phyloP scores from a whole-genome alignment of 1,140 invertebrate genomes.

The Drosophila rufa region DNA sequence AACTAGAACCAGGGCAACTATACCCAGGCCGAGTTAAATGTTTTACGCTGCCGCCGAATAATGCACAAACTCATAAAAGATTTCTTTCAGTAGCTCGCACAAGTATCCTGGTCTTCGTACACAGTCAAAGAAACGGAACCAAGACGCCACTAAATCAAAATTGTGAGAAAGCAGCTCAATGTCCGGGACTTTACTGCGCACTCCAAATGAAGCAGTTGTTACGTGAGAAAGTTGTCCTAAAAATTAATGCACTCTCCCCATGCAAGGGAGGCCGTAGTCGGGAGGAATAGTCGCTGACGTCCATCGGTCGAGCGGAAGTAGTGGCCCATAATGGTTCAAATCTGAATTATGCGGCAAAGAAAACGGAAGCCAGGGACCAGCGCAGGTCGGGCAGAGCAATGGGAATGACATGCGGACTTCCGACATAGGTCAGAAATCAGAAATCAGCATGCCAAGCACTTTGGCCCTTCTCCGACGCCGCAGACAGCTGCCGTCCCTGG shows the following conservation, averaged over 20 bases:
- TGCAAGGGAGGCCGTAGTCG: slow-evolving; percentile 31
- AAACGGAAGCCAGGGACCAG: slow-evolving; percentile 16
- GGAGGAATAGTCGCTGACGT: slow-evolving; percentile 16
- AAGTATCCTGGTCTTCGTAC: neutral
- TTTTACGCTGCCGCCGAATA: slow-evolving; percentile 28
- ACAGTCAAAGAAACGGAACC: slow-evolving; percentile 15
- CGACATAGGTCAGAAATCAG: slow-evolving; percentile 78
- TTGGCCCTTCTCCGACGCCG: slow-evolving; percentile 24
- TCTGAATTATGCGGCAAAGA: slow-evolving; percentile 76
- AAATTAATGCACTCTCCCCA: slow-evolving; percentile 72
- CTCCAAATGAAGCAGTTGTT: slow-evolving; percentile 41
- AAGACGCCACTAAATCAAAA: slow-evolving; percentile 67
- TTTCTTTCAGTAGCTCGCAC: slow-evolving; percentile 30
- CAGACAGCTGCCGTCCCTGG: slow-evolving; percentile 17
- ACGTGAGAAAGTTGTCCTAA: slow-evolving; percentile 55
- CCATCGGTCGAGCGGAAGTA: slow-evolving; percentile 62
- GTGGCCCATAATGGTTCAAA: slow-evolving; percentile 76
- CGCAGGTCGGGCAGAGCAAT: slow-evolving; percentile 32
- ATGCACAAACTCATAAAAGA: slow-evolving; percentile 65
- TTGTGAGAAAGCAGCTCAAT: slow-evolving; percentile 58
- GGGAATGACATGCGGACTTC: slow-evolving; percentile 77
- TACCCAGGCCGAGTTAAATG: neutral
- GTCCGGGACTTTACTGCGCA: slow-evolving; percentile 29
- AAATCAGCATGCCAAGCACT: slow-evolving; percentile 79
- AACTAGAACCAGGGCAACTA: slow-evolving; percentile 11